Evolutionary conservation across 2,113 vertebrate species (phyloP), one percentile per base, ranked within the genome.

Genomic region (Meles meles): DNA sequence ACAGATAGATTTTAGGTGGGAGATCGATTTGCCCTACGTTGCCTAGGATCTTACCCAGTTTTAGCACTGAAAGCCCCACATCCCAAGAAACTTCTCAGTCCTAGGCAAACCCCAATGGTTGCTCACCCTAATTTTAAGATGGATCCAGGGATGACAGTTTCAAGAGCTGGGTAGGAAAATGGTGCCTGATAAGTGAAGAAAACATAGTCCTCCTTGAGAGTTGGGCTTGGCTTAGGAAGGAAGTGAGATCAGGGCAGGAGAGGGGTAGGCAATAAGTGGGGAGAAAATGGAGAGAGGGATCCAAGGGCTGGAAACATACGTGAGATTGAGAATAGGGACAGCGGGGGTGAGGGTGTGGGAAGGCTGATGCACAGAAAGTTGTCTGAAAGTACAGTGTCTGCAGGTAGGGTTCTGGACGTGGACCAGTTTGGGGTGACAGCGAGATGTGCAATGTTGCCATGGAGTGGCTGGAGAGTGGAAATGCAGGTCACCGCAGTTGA

Each of bases 341-440:
- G 18, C 1, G 0, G 34, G 42, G 17, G 7, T n/a, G 34, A 52
- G 27, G 27, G 44, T 9, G 1, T 5, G 1, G 12, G 29, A 37
- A 34, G 5, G 52, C 44, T 20, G 39, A 34, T 18, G 1, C 2
- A 34, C 13, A 37, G n/a, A 44, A 67, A 9, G 29, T 34, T 44
- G 63, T 59, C 12, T 59, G 52, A 37, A 72, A 81, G 42, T 5
- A 61, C 18, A 39, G 37, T 2, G 3, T 31, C 18, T 71, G 39
- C 34, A 39, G 11, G 17, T 23, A 31, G 8, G 13, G 23, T 13
- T 29, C 47, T 88, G 39, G 17, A 12, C 34, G 39, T 23, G 8
- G 49, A 34, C 49, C 20, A 37, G 29, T 37, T 61, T 8, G 11
- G 42, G 42, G 31, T 69, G 74, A 87, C 52, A 17, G 55, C 23